Conservation (phyloP, 2,113 vertebrate species). For the Craseonycteris thonglongyai region DNA sequence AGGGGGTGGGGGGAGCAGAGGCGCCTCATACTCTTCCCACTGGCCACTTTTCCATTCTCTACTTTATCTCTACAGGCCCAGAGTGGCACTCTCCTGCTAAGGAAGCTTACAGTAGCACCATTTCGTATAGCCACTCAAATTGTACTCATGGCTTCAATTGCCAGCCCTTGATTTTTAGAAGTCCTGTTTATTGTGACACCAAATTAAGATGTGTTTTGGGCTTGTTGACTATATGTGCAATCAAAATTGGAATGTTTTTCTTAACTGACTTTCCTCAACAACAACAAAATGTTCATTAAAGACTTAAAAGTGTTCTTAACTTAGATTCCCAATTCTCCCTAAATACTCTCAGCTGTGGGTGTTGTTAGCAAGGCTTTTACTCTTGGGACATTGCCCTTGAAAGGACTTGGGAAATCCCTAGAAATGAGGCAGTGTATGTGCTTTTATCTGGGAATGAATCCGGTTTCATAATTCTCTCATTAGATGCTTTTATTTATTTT, state of each 20-base stretch:
- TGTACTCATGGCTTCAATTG: background rate
- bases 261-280: slow-evolving; percentile 39
- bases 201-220: slow-evolving; percentile 56
- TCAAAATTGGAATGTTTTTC: slow-evolving; percentile 53
- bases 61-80: background rate
- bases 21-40: background rate
- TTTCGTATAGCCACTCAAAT: slow-evolving; percentile 28
- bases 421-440: slow-evolving; percentile 1
- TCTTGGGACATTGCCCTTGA: background rate
- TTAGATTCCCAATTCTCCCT: background rate
- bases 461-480: background rate
- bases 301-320: slow-evolving; percentile 21
- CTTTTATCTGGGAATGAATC: background rate
- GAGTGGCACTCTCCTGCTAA: background rate
- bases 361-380: background rate
- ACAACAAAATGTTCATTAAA: slow-evolving; percentile 56
- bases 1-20: no score
- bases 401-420: slow-evolving; percentile 45
- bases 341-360: slow-evolving; percentile 48
- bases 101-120: slow-evolving; percentile 32
- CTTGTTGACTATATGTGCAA: slow-evolving; percentile 36
- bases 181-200: slow-evolving; percentile 53
- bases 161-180: slow-evolving; percentile 46
- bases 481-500: slow-evolving; percentile 10
- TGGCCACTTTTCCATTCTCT: background rate